Base-by-base conservation (phyloP, 2,888 invertebrate genomes). In the Hoplodrina blanda region DNA sequence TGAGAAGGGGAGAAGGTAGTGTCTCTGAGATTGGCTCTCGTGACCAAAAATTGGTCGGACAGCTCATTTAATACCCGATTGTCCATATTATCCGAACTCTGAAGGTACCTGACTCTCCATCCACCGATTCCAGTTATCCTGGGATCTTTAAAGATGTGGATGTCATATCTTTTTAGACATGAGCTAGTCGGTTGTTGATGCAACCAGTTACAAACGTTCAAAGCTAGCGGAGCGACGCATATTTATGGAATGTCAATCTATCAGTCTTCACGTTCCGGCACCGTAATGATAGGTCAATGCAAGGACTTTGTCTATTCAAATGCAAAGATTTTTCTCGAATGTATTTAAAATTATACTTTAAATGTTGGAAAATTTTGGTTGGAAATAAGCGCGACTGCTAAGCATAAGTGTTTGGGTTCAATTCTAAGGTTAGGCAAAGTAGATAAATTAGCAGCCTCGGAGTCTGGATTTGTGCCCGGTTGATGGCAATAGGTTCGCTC, bases 201-300 rank as follows among this genome's bases (percentile, higher is more conserved):
- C 25, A 25, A 25, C 25, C 6, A 13, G 1, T 13, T 1, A 73
- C 37, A 13, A 19, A 30, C 6, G 41, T 30, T 62, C 3, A 25
- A 61, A 50, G 15, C 7, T 19, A 0, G 5, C 8, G 15, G 44
- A 46, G 8, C 4, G 30, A 74, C 11, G 6, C 3, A 33, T n/a
- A 50, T 52, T 44, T 4, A 2, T 20, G 41, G 73, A 73, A 41
- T 30, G 3, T 6, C 19, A 17, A 41, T 73, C 37, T 7, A 30
- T 73, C 41, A 49, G 15, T 62, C 30, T 15, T 13, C 11, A 1
- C 8, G 30, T 69, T 62, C 30, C 4, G 6, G 41, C 30, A 63
- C 1, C 15, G 2, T 64, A 17, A 17, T 46, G 46, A 15, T 46
- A 41, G 62, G 62, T 73, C 62, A 64, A 30, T 20, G 13, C n/a